Evolutionary conservation across 2,797 vertebrate genomes (phyloP).

Genomic region (Premnoplex brunnescens): DNA sequence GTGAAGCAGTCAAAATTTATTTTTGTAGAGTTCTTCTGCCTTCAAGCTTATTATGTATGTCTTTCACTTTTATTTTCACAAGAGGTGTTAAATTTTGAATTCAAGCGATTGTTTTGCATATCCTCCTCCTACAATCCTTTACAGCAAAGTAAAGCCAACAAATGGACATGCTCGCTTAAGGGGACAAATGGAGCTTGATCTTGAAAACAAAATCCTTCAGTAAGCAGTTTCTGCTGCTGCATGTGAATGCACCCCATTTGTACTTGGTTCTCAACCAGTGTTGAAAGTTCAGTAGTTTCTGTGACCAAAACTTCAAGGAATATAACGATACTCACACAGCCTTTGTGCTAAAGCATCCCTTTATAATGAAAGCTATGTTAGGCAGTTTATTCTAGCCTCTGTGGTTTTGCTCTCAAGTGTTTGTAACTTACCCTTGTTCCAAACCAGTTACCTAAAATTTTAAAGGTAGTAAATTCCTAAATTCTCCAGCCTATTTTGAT

Average conservation of each 20-base stretch:
- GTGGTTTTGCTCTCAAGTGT: background rate
- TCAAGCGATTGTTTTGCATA: background rate
- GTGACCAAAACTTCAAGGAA: background rate
- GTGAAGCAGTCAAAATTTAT: background rate
- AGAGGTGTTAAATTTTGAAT: background rate
- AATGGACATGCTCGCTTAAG: background rate
- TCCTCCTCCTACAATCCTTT: background rate
- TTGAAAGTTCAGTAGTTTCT: background rate
- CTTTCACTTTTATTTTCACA: background rate
- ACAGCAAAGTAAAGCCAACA: background rate
- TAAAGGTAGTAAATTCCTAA: background rate
- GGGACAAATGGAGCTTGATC: background rate
- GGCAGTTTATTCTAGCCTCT: background rate
- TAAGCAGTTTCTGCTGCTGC: background rate
- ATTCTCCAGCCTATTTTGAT: background rate
- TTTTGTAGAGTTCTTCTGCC: background rate
- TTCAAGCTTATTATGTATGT: background rate
- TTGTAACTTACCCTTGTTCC: background rate
- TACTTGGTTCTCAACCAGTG: background rate
- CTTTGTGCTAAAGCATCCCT: background rate
- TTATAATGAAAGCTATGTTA: background rate
- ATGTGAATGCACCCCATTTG: background rate
- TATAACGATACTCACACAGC: background rate
- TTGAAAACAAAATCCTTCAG: background rate
- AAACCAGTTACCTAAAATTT: background rate